A percentile compares a stretch with the other conserved stretches of the same genome.
These are phyloP conservation scores for Halictus quadricinctus DNA, from an alignment of 2,888 invertebrate species.

Conservation along the genomic window DNA sequence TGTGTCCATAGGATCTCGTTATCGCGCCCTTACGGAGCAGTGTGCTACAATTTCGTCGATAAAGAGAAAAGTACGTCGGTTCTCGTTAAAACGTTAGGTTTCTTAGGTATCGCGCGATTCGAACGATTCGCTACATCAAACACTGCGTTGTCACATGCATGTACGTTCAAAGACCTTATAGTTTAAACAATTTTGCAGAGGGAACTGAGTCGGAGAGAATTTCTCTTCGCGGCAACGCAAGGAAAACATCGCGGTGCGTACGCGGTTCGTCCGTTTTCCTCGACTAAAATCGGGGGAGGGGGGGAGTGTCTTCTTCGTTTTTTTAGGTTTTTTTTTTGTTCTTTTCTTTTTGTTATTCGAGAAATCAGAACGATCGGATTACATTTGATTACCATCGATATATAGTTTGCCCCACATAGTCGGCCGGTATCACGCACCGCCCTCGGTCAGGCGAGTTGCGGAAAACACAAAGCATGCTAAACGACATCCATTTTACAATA, in stretches of 20 bases:
- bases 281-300: background rate
- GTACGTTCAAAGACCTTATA: slow-evolving; percentile 30
- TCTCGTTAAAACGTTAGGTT: slow-evolving; percentile 19
- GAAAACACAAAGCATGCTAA: slow-evolving; percentile 64
- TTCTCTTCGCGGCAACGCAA: background rate
- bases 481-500: slow-evolving; percentile 57
- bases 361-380: slow-evolving; percentile 47
- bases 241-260: background rate
- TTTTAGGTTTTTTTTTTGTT: background rate
- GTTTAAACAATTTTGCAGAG: background rate
- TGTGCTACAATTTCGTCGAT: slow-evolving; percentile 43
- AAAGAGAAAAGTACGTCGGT: slow-evolving; percentile 35
- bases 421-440: slow-evolving; percentile 50
- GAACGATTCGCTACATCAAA: slow-evolving; percentile 33
- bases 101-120: slow-evolving; percentile 27
- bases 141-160: slow-evolving; percentile 30
- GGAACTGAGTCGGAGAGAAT: background rate
- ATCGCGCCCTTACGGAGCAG: slow-evolving; percentile 48
- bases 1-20: slow-evolving; percentile 36
- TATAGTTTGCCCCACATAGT: slow-evolving; percentile 42
- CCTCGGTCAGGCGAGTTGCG: slow-evolving; percentile 49
- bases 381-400: slow-evolving; percentile 45
- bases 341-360: slow-evolving; percentile 32
- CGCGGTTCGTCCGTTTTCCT: background rate
- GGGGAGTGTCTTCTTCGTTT: background rate